Percentiles rank a stretch among this genome's conserved stretches.
Conservation (phyloP, 2,888 invertebrate species). For the Noctua fimbriata region DNA sequence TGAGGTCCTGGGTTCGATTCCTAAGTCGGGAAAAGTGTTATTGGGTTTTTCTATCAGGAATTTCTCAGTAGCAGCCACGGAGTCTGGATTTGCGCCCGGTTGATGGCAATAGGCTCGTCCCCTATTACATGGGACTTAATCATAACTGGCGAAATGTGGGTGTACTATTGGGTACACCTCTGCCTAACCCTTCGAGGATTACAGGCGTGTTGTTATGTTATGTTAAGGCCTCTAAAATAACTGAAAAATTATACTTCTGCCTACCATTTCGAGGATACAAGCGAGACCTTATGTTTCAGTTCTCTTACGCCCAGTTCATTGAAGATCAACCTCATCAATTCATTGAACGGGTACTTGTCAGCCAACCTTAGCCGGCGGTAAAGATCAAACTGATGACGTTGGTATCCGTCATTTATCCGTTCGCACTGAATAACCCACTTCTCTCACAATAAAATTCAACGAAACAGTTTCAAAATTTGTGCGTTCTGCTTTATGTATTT, state of each 20-base stretch:
- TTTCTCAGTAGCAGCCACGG: too few species aligned
- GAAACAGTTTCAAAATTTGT: conserved; percentile 14
- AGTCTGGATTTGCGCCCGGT: too few species aligned
- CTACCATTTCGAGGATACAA: not conserved
- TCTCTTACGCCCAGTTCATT: conserved; percentile 2
- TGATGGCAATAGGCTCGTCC: too few species aligned
- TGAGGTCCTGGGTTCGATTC: too few species aligned
- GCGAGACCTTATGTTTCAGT: not conserved
- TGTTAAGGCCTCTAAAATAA: not conserved
- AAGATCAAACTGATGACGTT: conserved; percentile 42
- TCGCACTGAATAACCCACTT: conserved; percentile 42
- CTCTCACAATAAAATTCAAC: conserved; percentile 25
- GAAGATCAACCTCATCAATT: conserved; percentile 33
- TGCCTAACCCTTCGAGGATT: too few species aligned
- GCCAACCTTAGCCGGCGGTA: conserved; percentile 10
- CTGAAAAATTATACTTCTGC: not conserved
- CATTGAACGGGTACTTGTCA: conserved; percentile 20
- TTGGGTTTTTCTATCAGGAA: too few species aligned
- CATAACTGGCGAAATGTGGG: too few species aligned
- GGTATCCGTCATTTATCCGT: conserved; percentile 31
- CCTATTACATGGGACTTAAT: too few species aligned
- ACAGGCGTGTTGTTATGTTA: too few species aligned
- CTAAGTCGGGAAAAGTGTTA: too few species aligned
- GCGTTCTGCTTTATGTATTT: conserved; percentile 15
- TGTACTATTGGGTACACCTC: too few species aligned